phyloP scores from a whole-genome alignment of 2,797 vertebrate genomes.

The Miichthys miiuy region DNA sequence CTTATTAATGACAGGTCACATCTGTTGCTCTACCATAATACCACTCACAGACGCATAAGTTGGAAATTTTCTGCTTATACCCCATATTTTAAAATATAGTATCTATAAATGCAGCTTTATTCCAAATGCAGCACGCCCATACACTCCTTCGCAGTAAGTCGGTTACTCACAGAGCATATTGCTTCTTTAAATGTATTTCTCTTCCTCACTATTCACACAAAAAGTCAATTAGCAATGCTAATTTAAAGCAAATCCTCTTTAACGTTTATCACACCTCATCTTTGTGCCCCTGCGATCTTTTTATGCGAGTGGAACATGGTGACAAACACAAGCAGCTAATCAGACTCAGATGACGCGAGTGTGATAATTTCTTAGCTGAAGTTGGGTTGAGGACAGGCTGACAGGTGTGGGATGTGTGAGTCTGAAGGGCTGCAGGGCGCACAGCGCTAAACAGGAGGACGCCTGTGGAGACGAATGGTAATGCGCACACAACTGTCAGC shows the following conservation, averaged over 20 bases:
- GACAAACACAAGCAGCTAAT: conserved; percentile 32
- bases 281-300: conserved; percentile 1
- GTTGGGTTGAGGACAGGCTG: conserved; percentile 38
- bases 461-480: conserved; percentile 41
- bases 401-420: conserved; percentile 47
- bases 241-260: conserved; percentile 30
- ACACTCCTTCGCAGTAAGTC: neutral
- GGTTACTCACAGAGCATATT: neutral
- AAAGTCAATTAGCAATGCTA: conserved; percentile 15
- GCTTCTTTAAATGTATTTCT: neutral
- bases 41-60: no score
- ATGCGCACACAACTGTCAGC: conserved; percentile 18
- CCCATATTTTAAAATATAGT: neutral
- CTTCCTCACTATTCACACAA: conserved; percentile 13
- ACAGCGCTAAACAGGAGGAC: conserved; percentile 28
- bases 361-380: conserved; percentile 22
- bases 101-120: neutral
- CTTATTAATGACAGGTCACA: neutral
- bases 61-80: neutral
- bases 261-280: conserved; percentile 21
- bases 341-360: conserved; percentile 13
- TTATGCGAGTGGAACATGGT: conserved; percentile 9
- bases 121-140: neutral
- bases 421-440: conserved; percentile 35
- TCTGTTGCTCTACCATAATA: neutral